Evolutionary conservation across 2,888 invertebrate species (phyloP), one percentile per base, ranked within the genome.

Genomic region (Cosmopolites sordidus): DNA sequence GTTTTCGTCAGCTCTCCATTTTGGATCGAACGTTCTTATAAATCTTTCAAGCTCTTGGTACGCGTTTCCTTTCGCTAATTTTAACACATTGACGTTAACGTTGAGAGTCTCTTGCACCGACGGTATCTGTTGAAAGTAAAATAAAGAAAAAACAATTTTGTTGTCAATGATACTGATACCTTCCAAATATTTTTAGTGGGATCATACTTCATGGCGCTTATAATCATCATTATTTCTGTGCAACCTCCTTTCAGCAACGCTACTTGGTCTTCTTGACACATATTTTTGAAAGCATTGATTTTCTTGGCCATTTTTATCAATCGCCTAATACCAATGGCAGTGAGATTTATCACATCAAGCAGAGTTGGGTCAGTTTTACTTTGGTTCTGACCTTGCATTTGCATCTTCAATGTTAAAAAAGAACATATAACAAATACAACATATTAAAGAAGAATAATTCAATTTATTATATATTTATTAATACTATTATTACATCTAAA

Each of bases 231-330:
- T 85, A 98, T 89, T 75, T 98, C 97, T 43, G 93, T 94, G 68
- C 94, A 94, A 1, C 96, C 94, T 0, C 95, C 94, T 72, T 94
- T 95, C 6, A 95, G 73, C 9, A 93, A 75, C 3, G 82, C 82
- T 54, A 92, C 84, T 76, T 97, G 96, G 73, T 97, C 96, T 64
- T 92, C 92, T 67, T 95, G 92, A 68, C 92, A 92, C 83, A 98
- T 87, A 66, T 87, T 89, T 70, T 90, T 89, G 74, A 98, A 98
- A 1, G 92, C 90, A 67, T 83, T 87, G 45, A 89, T 89, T 69
- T 87, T 88, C 69, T 89, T 89, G 1, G 88, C 85, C 86, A 89
- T 88, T 73, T 88, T 89, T 66, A 89, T 89, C 48, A 90, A 76
- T 48, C 96, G 79, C 56, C 94, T 78, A 60, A 98, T 94, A 2